phyloP scores from a whole-genome alignment of 1,140 invertebrate species.

The Zaprionus camerounensis region DNA sequence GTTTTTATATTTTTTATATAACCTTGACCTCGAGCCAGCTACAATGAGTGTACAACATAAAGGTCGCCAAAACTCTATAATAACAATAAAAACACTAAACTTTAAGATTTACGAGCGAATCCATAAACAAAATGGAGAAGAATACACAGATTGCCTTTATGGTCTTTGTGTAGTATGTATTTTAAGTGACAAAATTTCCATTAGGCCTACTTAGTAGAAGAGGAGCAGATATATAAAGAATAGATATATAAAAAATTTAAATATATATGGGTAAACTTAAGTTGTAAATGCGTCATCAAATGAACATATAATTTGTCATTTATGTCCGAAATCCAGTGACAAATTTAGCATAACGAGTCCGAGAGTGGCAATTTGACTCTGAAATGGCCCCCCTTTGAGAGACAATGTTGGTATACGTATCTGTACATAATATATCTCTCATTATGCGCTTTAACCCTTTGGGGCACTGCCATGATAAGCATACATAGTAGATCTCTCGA shows the following conservation, averaged over 20 bases:
- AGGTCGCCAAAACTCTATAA: no score
- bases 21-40: no score
- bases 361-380: conserved; percentile 4
- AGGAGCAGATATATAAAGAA: background rate
- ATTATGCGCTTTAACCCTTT: conserved; percentile 29
- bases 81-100: conserved; percentile 3
- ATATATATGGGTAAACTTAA: conserved; percentile 11
- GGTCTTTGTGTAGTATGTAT: background rate
- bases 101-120: background rate
- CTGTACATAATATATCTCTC: conserved; percentile 2
- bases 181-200: conserved; percentile 42
- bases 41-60: no score
- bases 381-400: background rate
- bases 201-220: conserved; percentile 12
- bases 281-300: conserved; percentile 45
- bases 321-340: conserved; percentile 4
- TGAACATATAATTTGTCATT: conserved; percentile 20
- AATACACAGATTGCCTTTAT: background rate
- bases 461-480: conserved; percentile 18
- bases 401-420: background rate
- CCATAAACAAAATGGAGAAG: conserved; percentile 5
- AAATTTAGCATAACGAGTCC: conserved; percentile 40
- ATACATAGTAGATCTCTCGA: conserved; percentile 55
- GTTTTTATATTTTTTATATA: no score
- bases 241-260: conserved; percentile 7